Percentiles rank a stretch among this genome's conserved stretches.
Conservation (phyloP, 2,797 vertebrate species). For the Microctenopoma steveboyesi region DNA sequence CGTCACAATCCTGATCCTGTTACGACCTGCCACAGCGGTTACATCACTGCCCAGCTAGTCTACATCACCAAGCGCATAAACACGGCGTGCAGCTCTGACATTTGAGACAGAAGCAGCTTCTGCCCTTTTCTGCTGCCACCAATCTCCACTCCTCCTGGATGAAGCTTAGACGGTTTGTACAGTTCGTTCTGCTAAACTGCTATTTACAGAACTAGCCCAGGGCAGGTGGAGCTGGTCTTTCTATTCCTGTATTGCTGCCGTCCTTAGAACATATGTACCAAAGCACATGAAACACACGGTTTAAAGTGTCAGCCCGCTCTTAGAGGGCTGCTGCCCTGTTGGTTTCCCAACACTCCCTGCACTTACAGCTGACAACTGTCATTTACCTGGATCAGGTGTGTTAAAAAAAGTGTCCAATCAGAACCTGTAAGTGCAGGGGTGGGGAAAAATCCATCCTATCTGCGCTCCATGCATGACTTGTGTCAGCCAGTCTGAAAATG, state of each 20-base stretch:
- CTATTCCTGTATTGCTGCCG: neutral
- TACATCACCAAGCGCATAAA: conserved; percentile 9
- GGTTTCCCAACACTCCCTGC: too few relatives aligned
- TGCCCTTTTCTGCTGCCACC: conserved; percentile 30
- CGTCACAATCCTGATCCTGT: neutral
- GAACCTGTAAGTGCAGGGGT: too few relatives aligned
- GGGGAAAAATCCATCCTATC: too few relatives aligned
- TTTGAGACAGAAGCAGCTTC: conserved; percentile 23
- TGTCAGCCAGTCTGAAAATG: too few relatives aligned
- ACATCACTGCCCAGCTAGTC: neutral
- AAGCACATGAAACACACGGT: too few relatives aligned
- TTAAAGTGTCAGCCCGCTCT: too few relatives aligned
- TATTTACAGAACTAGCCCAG: conserved; percentile 21
- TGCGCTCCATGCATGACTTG: too few relatives aligned
- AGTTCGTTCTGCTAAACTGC: neutral
- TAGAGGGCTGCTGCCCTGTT: too few relatives aligned
- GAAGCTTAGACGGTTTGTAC: neutral
- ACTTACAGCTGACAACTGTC: too few relatives aligned
- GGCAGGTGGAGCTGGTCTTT: neutral
- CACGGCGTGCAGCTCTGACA: conserved; percentile 34
- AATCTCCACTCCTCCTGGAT: neutral
- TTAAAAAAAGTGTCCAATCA: too few relatives aligned
- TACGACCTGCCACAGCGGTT: conserved; percentile 5
- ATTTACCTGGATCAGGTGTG: too few relatives aligned
- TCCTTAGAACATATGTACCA: neutral